Evolutionary conservation across 2,888 invertebrate genomes (phyloP).

Genomic region (Cosmia trapezina): DNA sequence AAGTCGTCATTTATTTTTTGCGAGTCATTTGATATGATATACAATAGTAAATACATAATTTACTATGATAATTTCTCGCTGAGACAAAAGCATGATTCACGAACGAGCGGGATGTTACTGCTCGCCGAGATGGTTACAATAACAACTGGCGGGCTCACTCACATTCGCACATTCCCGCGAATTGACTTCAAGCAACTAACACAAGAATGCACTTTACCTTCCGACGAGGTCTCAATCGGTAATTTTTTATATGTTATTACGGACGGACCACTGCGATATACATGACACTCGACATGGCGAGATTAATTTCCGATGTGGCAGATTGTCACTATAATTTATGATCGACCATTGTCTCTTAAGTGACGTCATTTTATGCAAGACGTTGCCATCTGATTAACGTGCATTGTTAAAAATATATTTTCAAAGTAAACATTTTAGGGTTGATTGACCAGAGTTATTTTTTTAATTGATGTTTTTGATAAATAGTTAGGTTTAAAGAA

Average conservation of each 20-base stretch:
- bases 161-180: conserved; percentile 86
- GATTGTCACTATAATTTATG: conserved; percentile 89
- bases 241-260: conserved; percentile 86
- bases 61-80: conserved; percentile 66
- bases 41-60: conserved; percentile 63
- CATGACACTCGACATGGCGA: conserved; percentile 84
- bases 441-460: conserved; percentile 24
- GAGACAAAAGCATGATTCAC: conserved; percentile 75
- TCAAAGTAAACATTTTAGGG: conserved; percentile 29
- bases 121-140: conserved; percentile 70
- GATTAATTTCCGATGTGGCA: conserved; percentile 89
- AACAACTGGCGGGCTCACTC: conserved; percentile 71
- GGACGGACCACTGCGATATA: conserved; percentile 80
- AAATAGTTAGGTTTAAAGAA: too few species aligned
- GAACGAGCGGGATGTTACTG: conserved; percentile 61
- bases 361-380: conserved; percentile 85
- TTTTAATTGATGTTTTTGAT: neutral
- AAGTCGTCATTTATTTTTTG: conserved; percentile 63
- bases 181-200: conserved; percentile 84
- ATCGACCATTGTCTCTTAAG: conserved; percentile 86
- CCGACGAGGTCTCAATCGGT: conserved; percentile 83
- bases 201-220: conserved; percentile 89
- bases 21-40: conserved; percentile 57
- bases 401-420: conserved; percentile 66
- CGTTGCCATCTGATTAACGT: conserved; percentile 77